Percentiles rank a stretch among this genome's conserved stretches.
Conservation (phyloP, 2,888 invertebrate genomes). For the Lepidochrysops patricia region DNA sequence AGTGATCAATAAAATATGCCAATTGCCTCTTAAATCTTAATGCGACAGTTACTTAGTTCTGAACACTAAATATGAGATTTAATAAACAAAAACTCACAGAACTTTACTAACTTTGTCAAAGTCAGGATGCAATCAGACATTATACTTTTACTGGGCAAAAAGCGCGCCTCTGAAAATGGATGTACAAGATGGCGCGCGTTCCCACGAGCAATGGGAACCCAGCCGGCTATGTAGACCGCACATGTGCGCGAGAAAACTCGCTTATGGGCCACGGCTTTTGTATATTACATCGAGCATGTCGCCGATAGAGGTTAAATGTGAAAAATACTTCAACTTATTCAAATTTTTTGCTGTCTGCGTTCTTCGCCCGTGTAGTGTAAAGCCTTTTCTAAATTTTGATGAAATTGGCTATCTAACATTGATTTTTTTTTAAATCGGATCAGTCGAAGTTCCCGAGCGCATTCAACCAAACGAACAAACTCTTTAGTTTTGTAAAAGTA, state of each 20-base stretch:
- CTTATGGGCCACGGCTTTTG: slow-evolving; percentile 25
- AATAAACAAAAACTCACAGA: neutral
- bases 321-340: slow-evolving; percentile 16
- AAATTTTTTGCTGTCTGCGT: too few relatives aligned
- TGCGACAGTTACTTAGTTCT: too few relatives aligned
- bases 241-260: slow-evolving; percentile 61
- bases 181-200: slow-evolving; percentile 49
- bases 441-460: too few relatives aligned
- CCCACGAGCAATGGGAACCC: slow-evolving; percentile 64
- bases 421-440: too few relatives aligned
- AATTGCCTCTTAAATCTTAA: too few relatives aligned
- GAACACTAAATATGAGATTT: too few relatives aligned
- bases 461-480: too few relatives aligned
- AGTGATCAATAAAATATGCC: too few relatives aligned
- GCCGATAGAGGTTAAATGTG: slow-evolving; percentile 22
- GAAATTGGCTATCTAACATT: too few relatives aligned
- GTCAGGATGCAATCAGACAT: slow-evolving; percentile 19
- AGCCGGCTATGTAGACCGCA: slow-evolving; percentile 33
- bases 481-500: too few relatives aligned
- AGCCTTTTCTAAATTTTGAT: too few relatives aligned
- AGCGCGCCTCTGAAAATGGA: slow-evolving; percentile 39
- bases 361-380: too few relatives aligned
- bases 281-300: slow-evolving; percentile 38
- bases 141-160: slow-evolving; percentile 42
- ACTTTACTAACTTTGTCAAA: neutral